Conservation (phyloP, 2,797 vertebrate species). For the Champsocephalus esox region DNA sequence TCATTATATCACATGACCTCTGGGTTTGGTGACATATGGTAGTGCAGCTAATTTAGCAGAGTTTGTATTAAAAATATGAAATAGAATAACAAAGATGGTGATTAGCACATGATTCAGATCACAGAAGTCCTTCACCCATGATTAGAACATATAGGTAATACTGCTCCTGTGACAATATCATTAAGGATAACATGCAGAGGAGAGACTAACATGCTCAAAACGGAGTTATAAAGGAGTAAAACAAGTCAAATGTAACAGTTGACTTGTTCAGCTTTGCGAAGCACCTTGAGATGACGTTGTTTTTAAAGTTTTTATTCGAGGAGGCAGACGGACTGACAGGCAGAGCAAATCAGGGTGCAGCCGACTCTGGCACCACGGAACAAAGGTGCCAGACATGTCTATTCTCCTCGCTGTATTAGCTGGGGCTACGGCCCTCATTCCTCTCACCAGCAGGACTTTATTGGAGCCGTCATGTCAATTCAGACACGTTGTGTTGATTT, state of each 20-base stretch:
- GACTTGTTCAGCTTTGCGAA: no score
- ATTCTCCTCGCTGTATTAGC: slow-evolving; percentile 29
- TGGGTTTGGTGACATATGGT: no score
- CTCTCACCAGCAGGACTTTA: slow-evolving; percentile 45
- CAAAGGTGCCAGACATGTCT: slow-evolving; percentile 42
- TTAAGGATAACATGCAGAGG: not conserved
- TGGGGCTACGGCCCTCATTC: slow-evolving; percentile 24
- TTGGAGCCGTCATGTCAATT: slow-evolving; percentile 56
- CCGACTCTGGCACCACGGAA: slow-evolving; percentile 20
- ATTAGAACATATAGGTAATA: no score
- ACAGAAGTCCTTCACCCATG: no score
- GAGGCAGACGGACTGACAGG: slow-evolving; percentile 32
- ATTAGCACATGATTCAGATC: no score
- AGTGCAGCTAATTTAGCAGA: no score
- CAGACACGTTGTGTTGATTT: slow-evolving; percentile 46
- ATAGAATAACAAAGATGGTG: no score
- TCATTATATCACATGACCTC: no score
- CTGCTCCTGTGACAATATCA: no score
- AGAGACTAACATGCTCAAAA: not conserved
- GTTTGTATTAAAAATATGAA: no score
- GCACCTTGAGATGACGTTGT: no score
- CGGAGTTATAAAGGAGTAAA: not conserved
- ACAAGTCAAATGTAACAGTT: not conserved
- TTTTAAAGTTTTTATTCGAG: not conserved
- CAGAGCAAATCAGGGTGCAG: slow-evolving; percentile 21